A percentile compares a stretch with the other conserved stretches of the same genome.
Evolutionary conservation across 2,113 vertebrate genomes (phyloP).

Genomic region (Lonchura striata): DNA sequence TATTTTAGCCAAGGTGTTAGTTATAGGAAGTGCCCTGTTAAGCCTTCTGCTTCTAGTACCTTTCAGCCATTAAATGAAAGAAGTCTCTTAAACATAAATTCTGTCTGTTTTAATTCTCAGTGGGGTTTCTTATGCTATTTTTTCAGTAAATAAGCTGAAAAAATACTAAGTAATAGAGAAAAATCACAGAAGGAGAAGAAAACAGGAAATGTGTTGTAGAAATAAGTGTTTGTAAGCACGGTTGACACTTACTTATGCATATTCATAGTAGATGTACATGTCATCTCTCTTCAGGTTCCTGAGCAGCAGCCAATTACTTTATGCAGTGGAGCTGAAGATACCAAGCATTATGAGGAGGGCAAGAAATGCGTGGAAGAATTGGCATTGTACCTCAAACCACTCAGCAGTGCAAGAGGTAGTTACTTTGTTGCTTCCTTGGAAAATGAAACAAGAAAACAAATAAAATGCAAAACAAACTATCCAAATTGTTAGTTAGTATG

Average conservation of each 20-base stretch:
- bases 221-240: background rate
- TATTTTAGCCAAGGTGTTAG: background rate
- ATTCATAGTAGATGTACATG: background rate
- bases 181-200: background rate
- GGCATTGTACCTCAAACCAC: conserved; percentile 97
- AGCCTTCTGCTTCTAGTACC: background rate
- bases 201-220: background rate
- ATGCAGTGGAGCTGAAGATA: conserved; percentile 92
- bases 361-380: conserved; percentile 97
- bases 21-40: background rate
- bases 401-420: conserved; percentile 93
- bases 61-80: background rate
- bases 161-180: background rate
- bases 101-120: background rate
- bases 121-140: background rate
- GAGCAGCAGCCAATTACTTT: conserved; percentile 93
- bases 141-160: background rate
- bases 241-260: background rate
- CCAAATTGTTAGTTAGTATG: background rate
- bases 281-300: conserved; percentile 80
- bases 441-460: background rate
- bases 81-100: background rate
- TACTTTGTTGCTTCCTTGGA: background rate
- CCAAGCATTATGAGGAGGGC: conserved; percentile 96
- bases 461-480: background rate